Base-by-base conservation (phyloP, 1,140 invertebrate species). In the Bombus sibiricus region DNA sequence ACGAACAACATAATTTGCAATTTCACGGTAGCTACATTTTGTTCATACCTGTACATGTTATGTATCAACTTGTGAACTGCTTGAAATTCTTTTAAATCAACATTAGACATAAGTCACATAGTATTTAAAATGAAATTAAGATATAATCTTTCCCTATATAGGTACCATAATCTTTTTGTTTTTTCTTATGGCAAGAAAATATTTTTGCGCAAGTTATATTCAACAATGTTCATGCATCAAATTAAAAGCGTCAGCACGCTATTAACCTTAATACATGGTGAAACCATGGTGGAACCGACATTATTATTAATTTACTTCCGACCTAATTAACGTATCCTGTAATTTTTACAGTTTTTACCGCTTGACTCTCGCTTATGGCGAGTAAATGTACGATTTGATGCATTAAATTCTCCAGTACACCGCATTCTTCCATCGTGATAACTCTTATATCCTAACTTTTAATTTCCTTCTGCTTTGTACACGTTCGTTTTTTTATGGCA, bases 311-410 rank as follows among this genome's bases (percentile, higher is more conserved):
- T 81, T 66, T 81, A 32, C 59, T 74, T 64, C 71, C 78, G 59
- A 85, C 78, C 34, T 74, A 81, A 85, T 85, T 85, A 81, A 47
- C n/a, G 83, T 85, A 79, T 85, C 83, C 77, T 79, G 78, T 71
- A 85, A 80, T 85, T 85, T 80, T 80, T 85, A 25, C 68, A 72
- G 32, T 37, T 71, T 84, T 84, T 71, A 25, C 82, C n/a, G 82
- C 64, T 84, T 71, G 83, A 71, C 66, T 84, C 53, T 62, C 53
- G 39, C 37, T 79, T 84, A 71, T 79, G 41, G 76, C 64, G 66
- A 77, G 68, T 77, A 83, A 83, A 83, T 83, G 73, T 83, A 62
- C 73, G 69, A 83, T 83, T 83, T 68, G 9, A 75, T 77, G 81
- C 81, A 77, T 77, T 59, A 66, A 77, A 83, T 83, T 83, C 73